These are phyloP conservation scores for Periophthalmus modestus DNA, from an alignment of 2,113 vertebrate species.

Conservation along the genomic window DNA sequence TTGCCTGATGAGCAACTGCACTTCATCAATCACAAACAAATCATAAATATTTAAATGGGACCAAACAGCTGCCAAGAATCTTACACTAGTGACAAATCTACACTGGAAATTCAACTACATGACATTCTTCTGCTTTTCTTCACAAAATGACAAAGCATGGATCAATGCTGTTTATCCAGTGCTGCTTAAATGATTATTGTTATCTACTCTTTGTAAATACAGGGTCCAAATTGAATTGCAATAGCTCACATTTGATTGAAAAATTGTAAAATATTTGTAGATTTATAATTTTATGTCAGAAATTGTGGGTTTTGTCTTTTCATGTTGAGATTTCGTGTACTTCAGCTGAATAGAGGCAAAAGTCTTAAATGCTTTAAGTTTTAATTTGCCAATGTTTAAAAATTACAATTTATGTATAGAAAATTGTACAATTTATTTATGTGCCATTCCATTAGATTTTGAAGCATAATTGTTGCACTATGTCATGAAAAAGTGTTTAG, in stretches of 20 bases:
- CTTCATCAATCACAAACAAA: neutral
- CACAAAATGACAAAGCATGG: neutral
- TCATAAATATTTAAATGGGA: conserved; percentile 4
- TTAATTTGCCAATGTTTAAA: neutral
- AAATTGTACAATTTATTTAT: conserved; percentile 5
- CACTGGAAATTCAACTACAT: conserved; percentile 38
- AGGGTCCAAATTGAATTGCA: neutral
- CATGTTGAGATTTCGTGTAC: neutral
- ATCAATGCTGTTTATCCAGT: neutral
- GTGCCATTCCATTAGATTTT: conserved; percentile 38
- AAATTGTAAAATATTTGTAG: neutral
- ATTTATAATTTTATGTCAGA: neutral
- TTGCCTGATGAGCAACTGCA: neutral
- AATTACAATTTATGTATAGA: neutral
- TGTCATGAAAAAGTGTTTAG: conserved; percentile 17
- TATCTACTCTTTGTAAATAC: neutral
- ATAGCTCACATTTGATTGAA: conserved; percentile 3
- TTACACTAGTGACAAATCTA: conserved; percentile 47
- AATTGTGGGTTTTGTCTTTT: neutral
- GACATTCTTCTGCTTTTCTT: neutral
- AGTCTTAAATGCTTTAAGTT: neutral
- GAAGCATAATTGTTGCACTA: conserved; percentile 46
- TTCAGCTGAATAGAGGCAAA: neutral
- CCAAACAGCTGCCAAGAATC: neutral
- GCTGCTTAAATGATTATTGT: neutral